Conservation (phyloP, 2,888 invertebrate genomes). For the Agrochola lota region DNA sequence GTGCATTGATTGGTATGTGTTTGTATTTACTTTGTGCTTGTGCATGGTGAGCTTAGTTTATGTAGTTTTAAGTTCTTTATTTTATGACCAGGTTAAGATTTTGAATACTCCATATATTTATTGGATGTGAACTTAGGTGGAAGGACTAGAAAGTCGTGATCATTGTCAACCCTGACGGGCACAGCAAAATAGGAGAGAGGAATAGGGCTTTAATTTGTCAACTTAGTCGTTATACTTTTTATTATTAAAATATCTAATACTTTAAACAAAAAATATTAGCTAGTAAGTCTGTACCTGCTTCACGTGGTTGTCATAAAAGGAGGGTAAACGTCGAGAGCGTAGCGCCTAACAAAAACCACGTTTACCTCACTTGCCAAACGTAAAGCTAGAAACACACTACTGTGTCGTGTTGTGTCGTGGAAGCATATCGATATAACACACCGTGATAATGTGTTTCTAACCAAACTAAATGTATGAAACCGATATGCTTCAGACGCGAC, state of each 20-base stretch:
- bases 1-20: slow-evolving; percentile 84
- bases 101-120: neutral
- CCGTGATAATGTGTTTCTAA: too few species aligned
- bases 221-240: neutral
- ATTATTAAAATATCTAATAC: neutral
- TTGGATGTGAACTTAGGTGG: neutral
- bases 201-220: neutral
- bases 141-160: neutral
- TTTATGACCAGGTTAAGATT: neutral
- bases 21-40: slow-evolving; percentile 11
- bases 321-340: too few species aligned
- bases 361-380: neutral
- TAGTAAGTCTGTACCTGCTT: neutral
- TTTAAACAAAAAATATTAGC: too few species aligned
- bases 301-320: neutral
- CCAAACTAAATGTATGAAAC: too few species aligned
- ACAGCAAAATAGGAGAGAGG: neutral
- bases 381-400: too few species aligned
- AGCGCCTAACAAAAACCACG: neutral
- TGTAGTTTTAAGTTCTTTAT: neutral
- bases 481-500: too few species aligned
- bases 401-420: too few species aligned
- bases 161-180: neutral
- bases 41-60: neutral
- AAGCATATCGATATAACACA: too few species aligned